Conservation (phyloP, 2,113 vertebrate species). For the Irena cyanogastra region DNA sequence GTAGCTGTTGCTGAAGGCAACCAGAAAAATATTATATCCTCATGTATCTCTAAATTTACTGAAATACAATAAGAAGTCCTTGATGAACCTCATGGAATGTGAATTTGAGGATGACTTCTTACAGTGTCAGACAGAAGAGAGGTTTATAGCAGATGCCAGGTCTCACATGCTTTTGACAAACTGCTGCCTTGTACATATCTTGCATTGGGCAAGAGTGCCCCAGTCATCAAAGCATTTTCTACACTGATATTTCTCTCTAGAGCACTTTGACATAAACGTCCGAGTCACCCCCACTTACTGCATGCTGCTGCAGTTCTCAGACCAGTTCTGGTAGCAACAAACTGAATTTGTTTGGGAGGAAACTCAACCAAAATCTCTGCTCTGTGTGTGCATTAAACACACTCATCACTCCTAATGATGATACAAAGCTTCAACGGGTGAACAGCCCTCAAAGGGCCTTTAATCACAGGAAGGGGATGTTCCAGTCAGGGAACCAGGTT, state of each 20-base stretch:
- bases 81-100: background rate
- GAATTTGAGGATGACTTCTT: background rate
- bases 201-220: background rate
- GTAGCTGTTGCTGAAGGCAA: background rate
- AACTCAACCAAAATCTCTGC: background rate
- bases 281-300: background rate
- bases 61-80: background rate
- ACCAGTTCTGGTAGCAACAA: background rate
- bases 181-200: background rate
- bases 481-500: background rate
- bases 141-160: background rate
- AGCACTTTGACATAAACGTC: background rate
- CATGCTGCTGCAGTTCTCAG: background rate
- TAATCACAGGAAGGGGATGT: background rate
- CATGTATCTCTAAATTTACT: background rate
- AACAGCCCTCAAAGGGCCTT: background rate
- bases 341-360: background rate
- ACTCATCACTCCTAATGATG: background rate
- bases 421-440: background rate
- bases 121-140: background rate
- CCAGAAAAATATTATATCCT: background rate
- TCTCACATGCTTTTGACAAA: background rate
- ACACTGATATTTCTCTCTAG: background rate
- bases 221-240: background rate
- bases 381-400: background rate